Evolutionary conservation across 2,888 invertebrate genomes (phyloP).

Genomic region (Hypomecis atomaria): DNA sequence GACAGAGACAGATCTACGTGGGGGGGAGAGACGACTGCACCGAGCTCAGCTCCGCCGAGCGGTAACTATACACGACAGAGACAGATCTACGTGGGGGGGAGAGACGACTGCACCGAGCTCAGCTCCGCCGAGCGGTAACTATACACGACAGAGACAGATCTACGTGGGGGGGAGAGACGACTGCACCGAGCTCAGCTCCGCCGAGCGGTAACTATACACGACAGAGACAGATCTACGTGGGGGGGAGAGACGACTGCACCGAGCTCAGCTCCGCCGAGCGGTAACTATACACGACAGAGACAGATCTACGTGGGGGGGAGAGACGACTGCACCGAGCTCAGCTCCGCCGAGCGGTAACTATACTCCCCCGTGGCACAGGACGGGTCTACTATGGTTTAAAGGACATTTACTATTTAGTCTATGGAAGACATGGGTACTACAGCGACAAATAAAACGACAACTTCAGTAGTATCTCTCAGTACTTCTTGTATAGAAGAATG

Average conservation of each 20-base stretch:
- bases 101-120: slow-evolving; percentile 99
- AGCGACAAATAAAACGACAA: too few species aligned
- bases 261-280: slow-evolving; percentile 90
- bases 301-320: slow-evolving; percentile 99
- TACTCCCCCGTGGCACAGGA: background rate
- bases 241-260: slow-evolving; percentile 98
- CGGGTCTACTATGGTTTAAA: background rate
- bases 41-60: slow-evolving; percentile 90
- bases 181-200: slow-evolving; percentile 95
- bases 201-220: too few species aligned
- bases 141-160: too few species aligned
- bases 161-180: slow-evolving; percentile 99
- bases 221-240: slow-evolving; percentile 99
- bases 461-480: too few species aligned
- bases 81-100: slow-evolving; percentile 98
- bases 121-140: slow-evolving; percentile 86
- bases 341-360: slow-evolving; percentile 74
- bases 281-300: too few species aligned
- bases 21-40: slow-evolving; percentile 99
- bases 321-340: slow-evolving; percentile 98
- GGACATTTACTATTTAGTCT: too few species aligned
- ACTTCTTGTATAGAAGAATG: too few species aligned
- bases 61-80: too few species aligned
- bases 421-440: too few species aligned
- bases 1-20: slow-evolving; percentile 97